Conservation (phyloP, 2,888 invertebrate species). For the Caenorhabditis drosophilae region DNA sequence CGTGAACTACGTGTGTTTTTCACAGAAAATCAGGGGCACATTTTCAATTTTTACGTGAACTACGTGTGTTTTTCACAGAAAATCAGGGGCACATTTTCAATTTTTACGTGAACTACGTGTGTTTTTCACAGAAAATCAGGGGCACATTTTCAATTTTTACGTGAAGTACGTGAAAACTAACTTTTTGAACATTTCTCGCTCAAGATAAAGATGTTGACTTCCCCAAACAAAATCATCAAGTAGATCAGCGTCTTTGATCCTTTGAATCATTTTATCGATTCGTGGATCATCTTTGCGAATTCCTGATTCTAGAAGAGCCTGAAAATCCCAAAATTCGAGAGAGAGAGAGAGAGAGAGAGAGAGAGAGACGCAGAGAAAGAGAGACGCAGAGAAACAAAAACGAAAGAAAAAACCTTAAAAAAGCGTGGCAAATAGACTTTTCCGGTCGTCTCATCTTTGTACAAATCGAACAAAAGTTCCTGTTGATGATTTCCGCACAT, state of each 20-base stretch:
- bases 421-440: conserved; percentile 53
- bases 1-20: no score
- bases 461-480: conserved; percentile 56
- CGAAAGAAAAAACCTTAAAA: conserved; percentile 44
- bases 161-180: conserved; percentile 9
- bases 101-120: no score
- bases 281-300: conserved; percentile 58
- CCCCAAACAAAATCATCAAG: conserved; percentile 47
- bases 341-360: no score
- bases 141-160: no score
- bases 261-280: conserved; percentile 47
- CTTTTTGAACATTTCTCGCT: conserved; percentile 54
- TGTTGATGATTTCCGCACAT: conserved; percentile 43
- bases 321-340: conserved; percentile 17
- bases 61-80: no score
- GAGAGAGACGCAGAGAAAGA: no score
- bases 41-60: no score
- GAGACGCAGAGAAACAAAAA: no score
- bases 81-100: no score
- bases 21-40: no score
- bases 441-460: conserved; percentile 52
- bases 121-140: no score
- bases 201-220: conserved; percentile 46
- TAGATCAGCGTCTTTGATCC: conserved; percentile 46
- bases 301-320: conserved; percentile 52